Evolutionary conservation across 2,113 vertebrate species (phyloP).

Genomic region (Chlorocebus sabaeus): DNA sequence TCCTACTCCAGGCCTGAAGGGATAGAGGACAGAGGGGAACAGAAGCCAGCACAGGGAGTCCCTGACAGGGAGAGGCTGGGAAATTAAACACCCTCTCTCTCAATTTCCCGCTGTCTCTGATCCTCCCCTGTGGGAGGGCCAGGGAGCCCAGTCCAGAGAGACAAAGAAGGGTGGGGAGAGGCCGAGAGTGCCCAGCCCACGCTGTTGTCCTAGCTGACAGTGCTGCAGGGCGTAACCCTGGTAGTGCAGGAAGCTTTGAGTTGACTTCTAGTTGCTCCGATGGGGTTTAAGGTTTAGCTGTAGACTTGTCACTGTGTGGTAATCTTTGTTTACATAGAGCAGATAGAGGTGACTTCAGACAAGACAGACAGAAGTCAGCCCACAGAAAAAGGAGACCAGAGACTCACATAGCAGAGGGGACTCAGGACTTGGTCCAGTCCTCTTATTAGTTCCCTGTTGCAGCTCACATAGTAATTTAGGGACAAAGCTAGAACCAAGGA

Average conservation of each 20-base stretch:
- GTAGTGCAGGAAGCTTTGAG: background rate
- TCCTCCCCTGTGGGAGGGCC: too few relatives aligned
- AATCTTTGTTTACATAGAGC: background rate
- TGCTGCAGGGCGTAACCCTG: rapidly evolving
- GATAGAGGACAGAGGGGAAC: background rate
- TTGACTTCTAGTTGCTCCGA: background rate
- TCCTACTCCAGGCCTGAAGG: background rate
- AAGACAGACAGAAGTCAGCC: background rate
- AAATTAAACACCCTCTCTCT: background rate
- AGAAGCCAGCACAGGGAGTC: background rate
- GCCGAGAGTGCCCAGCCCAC: rapidly evolving
- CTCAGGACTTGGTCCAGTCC: background rate
- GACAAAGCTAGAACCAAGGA: background rate
- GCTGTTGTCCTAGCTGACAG: rapidly evolving
- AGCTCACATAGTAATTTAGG: background rate
- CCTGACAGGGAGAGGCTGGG: background rate
- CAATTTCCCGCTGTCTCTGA: background rate
- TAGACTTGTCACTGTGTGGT: background rate
- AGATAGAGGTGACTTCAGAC: background rate
- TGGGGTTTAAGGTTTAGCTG: background rate
- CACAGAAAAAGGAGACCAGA: too few relatives aligned
- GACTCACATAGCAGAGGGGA: background rate
- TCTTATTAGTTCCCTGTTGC: background rate
- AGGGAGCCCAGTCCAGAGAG: background rate
- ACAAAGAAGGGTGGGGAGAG: background rate